phyloP scores from a whole-genome alignment of 2,888 invertebrate genomes.

The Artemia sinica region DNA sequence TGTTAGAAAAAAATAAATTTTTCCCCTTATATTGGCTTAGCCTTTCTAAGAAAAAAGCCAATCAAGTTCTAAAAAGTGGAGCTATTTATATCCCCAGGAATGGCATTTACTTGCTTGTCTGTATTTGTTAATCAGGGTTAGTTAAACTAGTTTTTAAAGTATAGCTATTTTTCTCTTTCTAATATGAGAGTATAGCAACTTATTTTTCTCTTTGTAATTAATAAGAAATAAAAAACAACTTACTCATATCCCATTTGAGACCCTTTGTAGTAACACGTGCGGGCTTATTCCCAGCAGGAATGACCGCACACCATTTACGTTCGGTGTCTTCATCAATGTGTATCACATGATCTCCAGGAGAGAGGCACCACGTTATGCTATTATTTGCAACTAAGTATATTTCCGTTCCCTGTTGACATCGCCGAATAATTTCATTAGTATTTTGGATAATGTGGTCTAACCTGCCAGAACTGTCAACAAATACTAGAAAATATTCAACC shows the following conservation, averaged over 20 bases:
- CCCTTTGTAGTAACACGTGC: not conserved
- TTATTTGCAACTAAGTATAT: not conserved
- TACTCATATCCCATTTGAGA: constrained; percentile 10
- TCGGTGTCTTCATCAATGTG: not conserved
- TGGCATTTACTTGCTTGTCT: too few relatives aligned
- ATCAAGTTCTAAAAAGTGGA: too few relatives aligned
- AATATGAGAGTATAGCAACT: too few relatives aligned
- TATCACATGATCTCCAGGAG: not conserved
- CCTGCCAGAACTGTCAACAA: not conserved
- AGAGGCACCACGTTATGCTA: constrained; percentile 10
- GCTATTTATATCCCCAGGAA: too few relatives aligned
- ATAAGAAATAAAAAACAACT: not conserved
- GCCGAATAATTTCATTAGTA: not conserved
- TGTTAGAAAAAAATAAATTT: too few relatives aligned
- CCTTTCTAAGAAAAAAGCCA: too few relatives aligned
- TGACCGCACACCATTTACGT: not conserved
- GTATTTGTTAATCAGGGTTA: too few relatives aligned
- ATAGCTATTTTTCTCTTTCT: too few relatives aligned
- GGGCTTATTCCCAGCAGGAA: not conserved
- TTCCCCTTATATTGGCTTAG: too few relatives aligned
- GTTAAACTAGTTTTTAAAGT: too few relatives aligned
- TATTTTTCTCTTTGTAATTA: too few relatives aligned
- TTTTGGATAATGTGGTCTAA: constrained; percentile 9
- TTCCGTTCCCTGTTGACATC: not conserved
- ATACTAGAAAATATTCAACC: not conserved